Percentiles rank a stretch among this genome's conserved stretches.
These are phyloP conservation scores for Etia nguti DNA, from an alignment of 2,113 vertebrate genomes.

Conservation along the genomic window DNA sequence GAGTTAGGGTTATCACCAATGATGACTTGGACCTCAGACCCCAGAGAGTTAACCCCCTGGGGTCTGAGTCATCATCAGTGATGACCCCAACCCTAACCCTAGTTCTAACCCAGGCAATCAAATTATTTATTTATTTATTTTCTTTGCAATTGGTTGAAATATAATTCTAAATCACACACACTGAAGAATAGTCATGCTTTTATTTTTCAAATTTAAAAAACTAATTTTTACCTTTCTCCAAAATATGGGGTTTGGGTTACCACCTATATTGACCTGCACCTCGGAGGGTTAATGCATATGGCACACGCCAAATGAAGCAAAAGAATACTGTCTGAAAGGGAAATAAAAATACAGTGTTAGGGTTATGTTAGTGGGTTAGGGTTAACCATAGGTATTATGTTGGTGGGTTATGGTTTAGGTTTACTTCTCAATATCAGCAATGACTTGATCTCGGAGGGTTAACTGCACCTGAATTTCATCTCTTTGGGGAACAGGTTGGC, in stretches of 20 bases:
- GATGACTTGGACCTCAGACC: not conserved
- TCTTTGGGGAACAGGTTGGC: not conserved
- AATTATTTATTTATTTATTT: not conserved
- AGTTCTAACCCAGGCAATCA: not conserved
- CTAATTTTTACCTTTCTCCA: not conserved
- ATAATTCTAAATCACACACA: not conserved
- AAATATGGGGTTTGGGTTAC: not conserved
- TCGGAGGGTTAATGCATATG: not conserved
- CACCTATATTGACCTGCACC: not conserved
- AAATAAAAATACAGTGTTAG: not conserved
- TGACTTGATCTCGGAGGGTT: not conserved
- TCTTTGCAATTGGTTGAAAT: not conserved
- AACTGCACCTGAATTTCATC: not conserved
- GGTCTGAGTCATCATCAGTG: not conserved
- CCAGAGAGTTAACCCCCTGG: not conserved
- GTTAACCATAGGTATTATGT: not conserved
- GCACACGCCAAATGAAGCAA: not conserved
- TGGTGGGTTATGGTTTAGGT: not conserved
- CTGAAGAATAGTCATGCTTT: not conserved
- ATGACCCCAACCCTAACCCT: not conserved
- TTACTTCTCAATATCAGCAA: not conserved
- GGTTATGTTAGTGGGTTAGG: not conserved
- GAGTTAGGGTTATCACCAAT: not conserved
- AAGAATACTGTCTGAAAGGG: not conserved
- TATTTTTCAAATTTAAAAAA: not conserved